Evolutionary conservation across 1,140 invertebrate genomes (phyloP).

Genomic region (Microplitis demolitor): DNA sequence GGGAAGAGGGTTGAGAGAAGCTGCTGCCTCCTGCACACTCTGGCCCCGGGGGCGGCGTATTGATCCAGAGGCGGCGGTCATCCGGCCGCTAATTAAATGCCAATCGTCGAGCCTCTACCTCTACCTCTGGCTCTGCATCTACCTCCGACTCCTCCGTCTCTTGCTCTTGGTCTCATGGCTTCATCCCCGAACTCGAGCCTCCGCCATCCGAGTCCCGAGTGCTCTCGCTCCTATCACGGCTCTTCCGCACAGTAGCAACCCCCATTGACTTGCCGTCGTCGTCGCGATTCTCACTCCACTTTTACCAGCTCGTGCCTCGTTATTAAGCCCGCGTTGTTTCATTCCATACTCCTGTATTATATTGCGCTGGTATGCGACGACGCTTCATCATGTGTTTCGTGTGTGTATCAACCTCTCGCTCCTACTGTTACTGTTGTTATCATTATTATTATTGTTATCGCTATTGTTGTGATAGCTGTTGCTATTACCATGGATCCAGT

Average conservation of each 20-base stretch:
- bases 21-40: conserved; percentile 57
- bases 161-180: conserved; percentile 19
- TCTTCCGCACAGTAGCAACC: conserved; percentile 12
- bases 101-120: conserved; percentile 56
- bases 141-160: conserved; percentile 30
- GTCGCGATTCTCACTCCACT: conserved; percentile 22
- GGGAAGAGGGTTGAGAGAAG: conserved; percentile 22
- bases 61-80: conserved; percentile 60
- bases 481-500: background rate
- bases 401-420: background rate
- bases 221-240: background rate
- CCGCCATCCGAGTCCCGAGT: background rate
- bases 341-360: conserved; percentile 5
- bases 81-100: conserved; percentile 62
- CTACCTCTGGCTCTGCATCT: conserved; percentile 29
- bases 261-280: conserved; percentile 21
- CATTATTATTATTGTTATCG: background rate
- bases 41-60: conserved; percentile 54
- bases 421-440: background rate
- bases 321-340: conserved; percentile 27
- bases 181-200: background rate
- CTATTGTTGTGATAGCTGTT: no score
- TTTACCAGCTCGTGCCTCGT: conserved; percentile 29
- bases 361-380: conserved; percentile 23
- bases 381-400: background rate